Conservation (phyloP, 2,888 invertebrate species). For the Lasioglossum zephyrum region DNA sequence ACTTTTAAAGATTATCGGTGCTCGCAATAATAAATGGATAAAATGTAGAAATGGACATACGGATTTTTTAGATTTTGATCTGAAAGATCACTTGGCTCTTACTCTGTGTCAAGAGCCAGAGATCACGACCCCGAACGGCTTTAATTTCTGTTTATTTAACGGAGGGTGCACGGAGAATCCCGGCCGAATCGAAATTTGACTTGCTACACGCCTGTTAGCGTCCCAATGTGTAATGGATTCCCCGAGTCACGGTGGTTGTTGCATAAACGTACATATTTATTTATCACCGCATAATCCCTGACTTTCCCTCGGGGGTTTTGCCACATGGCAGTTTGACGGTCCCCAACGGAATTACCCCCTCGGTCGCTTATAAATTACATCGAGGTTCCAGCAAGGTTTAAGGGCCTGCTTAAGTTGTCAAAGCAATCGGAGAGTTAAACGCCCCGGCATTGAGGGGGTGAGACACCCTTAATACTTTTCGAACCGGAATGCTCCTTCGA, state of each 20-base stretch:
- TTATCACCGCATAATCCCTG: constrained; percentile 84
- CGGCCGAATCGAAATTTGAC: constrained; percentile 54
- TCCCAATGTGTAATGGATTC: constrained; percentile 28
- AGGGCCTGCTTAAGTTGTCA: constrained; percentile 83
- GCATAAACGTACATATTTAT: constrained; percentile 81
- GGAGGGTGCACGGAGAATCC: constrained; percentile 47
- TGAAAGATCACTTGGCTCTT: background rate
- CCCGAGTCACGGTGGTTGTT: constrained; percentile 71
- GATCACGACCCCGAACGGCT: constrained; percentile 24
- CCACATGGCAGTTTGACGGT: constrained; percentile 83
- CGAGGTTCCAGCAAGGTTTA: constrained; percentile 80
- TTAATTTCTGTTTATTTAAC: constrained; percentile 59
- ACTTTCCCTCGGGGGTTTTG: constrained; percentile 80
- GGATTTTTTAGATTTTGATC: background rate
- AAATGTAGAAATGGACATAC: background rate
- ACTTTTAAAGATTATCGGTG: background rate
- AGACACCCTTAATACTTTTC: constrained; percentile 68
- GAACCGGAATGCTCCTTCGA: constrained; percentile 56
- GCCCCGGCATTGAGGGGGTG: constrained; percentile 67
- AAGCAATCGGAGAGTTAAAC: constrained; percentile 81
- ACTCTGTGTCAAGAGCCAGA: constrained; percentile 10
- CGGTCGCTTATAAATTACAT: constrained; percentile 83
- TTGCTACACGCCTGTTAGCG: constrained; percentile 40
- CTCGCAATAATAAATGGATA: background rate
- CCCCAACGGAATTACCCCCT: constrained; percentile 76